A percentile compares a stretch with the other conserved stretches of the same genome.
These are phyloP conservation scores for Pyrrhia umbra DNA, from an alignment of 2,888 invertebrate species.

Conservation along the genomic window DNA sequence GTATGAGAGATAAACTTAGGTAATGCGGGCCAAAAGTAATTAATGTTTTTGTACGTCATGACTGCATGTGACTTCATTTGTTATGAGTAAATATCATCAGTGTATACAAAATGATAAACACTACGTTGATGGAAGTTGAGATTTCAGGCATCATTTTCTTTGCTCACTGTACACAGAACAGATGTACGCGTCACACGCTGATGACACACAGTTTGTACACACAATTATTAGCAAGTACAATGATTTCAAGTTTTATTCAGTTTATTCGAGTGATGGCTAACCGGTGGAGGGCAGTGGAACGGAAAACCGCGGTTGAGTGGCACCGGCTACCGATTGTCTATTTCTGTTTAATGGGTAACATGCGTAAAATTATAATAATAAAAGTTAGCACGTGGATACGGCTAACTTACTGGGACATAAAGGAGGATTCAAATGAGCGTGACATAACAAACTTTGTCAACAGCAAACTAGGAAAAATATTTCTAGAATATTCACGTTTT, in stretches of 20 bases:
- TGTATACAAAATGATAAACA: constrained; percentile 31
- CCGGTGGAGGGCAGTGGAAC: constrained; percentile 40
- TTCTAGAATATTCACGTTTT: constrained; percentile 8
- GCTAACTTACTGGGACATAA: constrained; percentile 30
- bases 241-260: constrained; percentile 63
- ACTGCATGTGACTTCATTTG: constrained; percentile 52
- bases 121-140: constrained; percentile 28
- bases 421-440: constrained; percentile 3
- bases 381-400: constrained; percentile 35
- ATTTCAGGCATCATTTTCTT: constrained; percentile 28
- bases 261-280: constrained; percentile 61
- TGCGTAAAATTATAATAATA: constrained; percentile 53
- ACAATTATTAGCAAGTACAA: constrained; percentile 31
- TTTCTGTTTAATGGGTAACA: constrained; percentile 60
- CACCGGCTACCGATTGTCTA: constrained; percentile 50
- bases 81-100: constrained; percentile 37
- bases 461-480: background rate
- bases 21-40: constrained; percentile 39
- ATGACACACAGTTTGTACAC: constrained; percentile 28
- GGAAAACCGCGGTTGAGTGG: constrained; percentile 58
- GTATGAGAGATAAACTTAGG: constrained; percentile 21
- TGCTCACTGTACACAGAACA: constrained; percentile 24
- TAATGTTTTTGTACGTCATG: constrained; percentile 50
- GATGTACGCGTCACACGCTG: constrained; percentile 34
- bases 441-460: background rate